phyloP scores from a whole-genome alignment of 2,113 vertebrate genomes.

The human region GRCh38 chr16:76438001-76438500 shows the following conservation, averaged over 20 bases:
- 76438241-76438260: not conserved
- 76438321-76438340: not conserved
- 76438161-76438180: not conserved
- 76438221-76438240: not conserved
- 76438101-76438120: not conserved
- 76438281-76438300: not conserved
- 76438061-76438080: not conserved
- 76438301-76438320: not conserved
- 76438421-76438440: not conserved
- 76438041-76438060: not conserved
- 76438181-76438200: not conserved
- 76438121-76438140: not conserved
- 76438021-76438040: not conserved
- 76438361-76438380: not conserved
- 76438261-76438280: not conserved
- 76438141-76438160: not conserved
- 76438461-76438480: not conserved
- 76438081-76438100: not conserved
- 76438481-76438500: not conserved
- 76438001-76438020: not conserved
- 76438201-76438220: not conserved
- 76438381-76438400: not conserved
- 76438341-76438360: not conserved
- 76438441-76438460: no score
- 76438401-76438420: not conserved